Evolutionary conservation across 2,888 invertebrate genomes (phyloP).

Genomic region (Campoplex capitator): DNA sequence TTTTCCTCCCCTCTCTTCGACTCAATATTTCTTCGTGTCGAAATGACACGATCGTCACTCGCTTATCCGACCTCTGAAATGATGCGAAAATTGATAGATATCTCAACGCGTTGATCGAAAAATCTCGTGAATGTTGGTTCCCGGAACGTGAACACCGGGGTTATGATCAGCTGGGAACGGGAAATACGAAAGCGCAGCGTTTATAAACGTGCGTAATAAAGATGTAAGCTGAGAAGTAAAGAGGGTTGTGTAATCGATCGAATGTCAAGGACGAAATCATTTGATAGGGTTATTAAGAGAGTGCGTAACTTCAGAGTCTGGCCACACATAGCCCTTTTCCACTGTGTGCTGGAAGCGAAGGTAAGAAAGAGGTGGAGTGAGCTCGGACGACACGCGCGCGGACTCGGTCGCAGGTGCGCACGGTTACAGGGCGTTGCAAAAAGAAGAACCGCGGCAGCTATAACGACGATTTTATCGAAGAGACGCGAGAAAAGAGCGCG

Average conservation of each 20-base stretch:
- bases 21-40: too few species aligned
- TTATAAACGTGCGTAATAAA: neutral
- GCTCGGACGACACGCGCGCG: slow-evolving; percentile 61
- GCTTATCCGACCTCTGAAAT: neutral
- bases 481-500: slow-evolving; percentile 55
- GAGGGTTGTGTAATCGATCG: slow-evolving; percentile 58
- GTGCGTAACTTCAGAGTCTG: slow-evolving; percentile 31
- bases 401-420: slow-evolving; percentile 66
- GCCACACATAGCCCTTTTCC: slow-evolving; percentile 22
- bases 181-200: neutral
- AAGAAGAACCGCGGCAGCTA: slow-evolving; percentile 73
- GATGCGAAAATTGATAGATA: neutral
- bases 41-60: too few species aligned
- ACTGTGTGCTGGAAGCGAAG: neutral
- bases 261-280: slow-evolving; percentile 61
- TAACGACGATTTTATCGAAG: slow-evolving; percentile 81
- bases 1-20: too few species aligned
- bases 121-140: neutral
- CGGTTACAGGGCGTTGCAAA: slow-evolving; percentile 77
- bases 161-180: neutral
- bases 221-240: slow-evolving; percentile 17
- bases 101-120: neutral
- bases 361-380: slow-evolving; percentile 43
- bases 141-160: neutral
- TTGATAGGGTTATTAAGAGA: slow-evolving; percentile 64